phyloP scores from a whole-genome alignment of 2,888 invertebrate genomes.

The Drosophila leonis region DNA sequence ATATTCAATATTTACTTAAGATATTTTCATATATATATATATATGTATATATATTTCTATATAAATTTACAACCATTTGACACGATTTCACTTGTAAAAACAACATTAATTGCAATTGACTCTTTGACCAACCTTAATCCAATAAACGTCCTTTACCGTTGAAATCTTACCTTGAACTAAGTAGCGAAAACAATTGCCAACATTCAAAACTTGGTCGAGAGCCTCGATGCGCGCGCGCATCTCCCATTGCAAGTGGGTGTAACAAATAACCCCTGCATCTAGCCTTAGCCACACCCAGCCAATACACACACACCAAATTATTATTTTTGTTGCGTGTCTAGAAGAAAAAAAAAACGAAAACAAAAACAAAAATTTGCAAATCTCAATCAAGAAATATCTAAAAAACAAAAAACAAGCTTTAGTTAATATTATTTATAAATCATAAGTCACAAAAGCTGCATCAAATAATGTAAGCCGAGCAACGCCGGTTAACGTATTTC shows the following conservation, averaged over 20 bases:
- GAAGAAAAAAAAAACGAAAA: not conserved
- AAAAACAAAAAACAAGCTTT: no score
- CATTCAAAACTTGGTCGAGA: conserved; percentile 22
- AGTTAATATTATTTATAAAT: no score
- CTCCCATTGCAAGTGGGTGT: conserved; percentile 12
- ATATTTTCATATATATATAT: not conserved
- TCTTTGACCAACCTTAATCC: conserved; percentile 45
- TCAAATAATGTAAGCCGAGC: not conserved
- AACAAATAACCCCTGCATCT: conserved; percentile 35
- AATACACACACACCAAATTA: conserved; percentile 37
- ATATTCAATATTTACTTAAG: not conserved
- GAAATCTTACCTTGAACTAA: conserved; percentile 67
- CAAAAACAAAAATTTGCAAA: no score
- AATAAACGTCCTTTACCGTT: conserved; percentile 59
- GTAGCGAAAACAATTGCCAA: conserved; percentile 40
- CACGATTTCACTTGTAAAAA: conserved; percentile 4
- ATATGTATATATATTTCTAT: not conserved
- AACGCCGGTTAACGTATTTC: not conserved
- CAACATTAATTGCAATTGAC: not conserved
- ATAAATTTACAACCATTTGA: not conserved
- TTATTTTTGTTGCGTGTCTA: no score
- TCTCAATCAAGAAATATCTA: no score
- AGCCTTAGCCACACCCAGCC: conserved; percentile 61
- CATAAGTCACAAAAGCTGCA: no score
- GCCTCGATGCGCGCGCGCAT: conserved; percentile 50